Conservation (phyloP, 2,888 invertebrate species). For the Agrochola lota region DNA sequence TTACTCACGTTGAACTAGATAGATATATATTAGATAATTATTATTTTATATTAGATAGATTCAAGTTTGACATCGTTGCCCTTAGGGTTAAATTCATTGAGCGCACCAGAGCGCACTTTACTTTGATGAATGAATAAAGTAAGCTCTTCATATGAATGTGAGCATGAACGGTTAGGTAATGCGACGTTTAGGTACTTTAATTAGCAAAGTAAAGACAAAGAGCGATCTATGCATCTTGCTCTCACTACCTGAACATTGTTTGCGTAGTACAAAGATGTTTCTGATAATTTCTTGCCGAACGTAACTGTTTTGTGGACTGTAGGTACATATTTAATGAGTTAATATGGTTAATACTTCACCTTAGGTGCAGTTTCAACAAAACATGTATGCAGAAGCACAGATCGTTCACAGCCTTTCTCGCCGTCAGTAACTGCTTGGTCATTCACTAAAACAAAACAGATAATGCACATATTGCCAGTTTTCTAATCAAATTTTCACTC, state of each 20-base stretch:
- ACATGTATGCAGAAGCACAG: constrained; percentile 80
- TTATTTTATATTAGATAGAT: no score
- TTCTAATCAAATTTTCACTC: no score
- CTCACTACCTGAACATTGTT: not conserved
- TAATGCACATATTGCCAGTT: not conserved
- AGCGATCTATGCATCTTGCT: not conserved
- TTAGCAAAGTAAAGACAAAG: not conserved
- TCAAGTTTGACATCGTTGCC: no score
- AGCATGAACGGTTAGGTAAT: not conserved
- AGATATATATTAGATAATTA: no score
- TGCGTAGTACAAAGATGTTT: not conserved
- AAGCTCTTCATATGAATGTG: not conserved
- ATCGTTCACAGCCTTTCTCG: constrained; percentile 84
- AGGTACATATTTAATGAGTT: not conserved
- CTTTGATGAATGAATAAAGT: not conserved
- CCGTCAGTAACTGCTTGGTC: constrained; percentile 79
- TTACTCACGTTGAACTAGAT: no score
- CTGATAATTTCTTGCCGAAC: not conserved
- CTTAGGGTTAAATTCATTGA: not conserved
- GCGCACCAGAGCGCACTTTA: not conserved
- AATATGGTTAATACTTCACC: constrained; percentile 69
- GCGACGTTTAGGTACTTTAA: not conserved
- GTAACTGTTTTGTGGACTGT: not conserved
- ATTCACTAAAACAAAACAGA: constrained; percentile 78
- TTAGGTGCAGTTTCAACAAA: constrained; percentile 79